phyloP scores from a whole-genome alignment of 2,797 vertebrate species.

The Cuniculus paca region DNA sequence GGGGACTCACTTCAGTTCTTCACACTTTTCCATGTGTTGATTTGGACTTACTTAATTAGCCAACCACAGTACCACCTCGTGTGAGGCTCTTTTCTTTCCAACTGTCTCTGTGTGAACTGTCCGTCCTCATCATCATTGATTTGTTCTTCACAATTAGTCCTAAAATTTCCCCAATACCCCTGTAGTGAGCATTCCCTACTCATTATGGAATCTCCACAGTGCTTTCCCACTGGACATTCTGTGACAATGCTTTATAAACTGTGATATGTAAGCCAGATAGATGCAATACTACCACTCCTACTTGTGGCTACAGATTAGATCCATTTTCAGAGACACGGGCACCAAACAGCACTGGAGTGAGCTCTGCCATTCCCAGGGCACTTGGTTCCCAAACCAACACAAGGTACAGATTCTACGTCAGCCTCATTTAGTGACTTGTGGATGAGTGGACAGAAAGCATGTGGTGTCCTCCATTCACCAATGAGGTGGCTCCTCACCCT shows the following conservation, averaged over 20 bases:
- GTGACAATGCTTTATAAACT: neutral
- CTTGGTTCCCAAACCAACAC: neutral
- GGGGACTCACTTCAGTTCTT: neutral
- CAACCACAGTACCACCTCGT: neutral
- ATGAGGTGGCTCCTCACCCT: neutral
- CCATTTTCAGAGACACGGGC: neutral
- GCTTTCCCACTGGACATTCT: neutral
- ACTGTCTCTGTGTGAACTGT: neutral
- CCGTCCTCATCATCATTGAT: neutral
- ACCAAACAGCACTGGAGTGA: neutral
- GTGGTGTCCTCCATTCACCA: neutral
- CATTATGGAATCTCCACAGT: neutral
- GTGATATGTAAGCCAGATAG: too few species aligned
- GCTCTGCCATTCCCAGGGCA: neutral
- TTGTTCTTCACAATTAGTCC: neutral
- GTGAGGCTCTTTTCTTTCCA: constrained; percentile 1
- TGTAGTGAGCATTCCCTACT: fast-evolving
- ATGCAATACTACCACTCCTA: fast-evolving
- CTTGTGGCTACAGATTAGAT: fast-evolving
- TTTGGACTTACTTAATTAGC: neutral
- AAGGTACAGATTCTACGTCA: neutral
- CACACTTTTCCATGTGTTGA: neutral
- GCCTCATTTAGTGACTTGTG: neutral
- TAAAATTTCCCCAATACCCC: neutral
- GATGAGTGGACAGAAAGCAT: neutral